Base-by-base conservation (phyloP, 2,113 vertebrate species). In the Campylorhamphus procurvoides region DNA sequence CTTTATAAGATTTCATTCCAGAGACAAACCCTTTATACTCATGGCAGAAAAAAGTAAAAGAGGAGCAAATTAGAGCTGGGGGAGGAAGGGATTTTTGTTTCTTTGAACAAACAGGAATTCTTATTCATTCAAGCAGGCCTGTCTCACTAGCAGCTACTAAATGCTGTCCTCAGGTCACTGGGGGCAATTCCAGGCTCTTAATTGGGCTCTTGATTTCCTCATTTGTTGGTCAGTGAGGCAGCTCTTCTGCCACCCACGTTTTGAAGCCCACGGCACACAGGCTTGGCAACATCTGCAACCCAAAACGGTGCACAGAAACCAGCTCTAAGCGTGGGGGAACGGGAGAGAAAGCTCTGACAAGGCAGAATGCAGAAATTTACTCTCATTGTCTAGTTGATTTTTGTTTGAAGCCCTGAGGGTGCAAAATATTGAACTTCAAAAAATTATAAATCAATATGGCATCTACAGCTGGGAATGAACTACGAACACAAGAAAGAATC, bases 141-240 rank as follows among this genome's bases (percentile, higher is more conserved):
- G 49, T 52, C 66, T 89, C 71, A 52, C 71, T 50, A 24, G 66
- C 71, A 94, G 64, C 76, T 63, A 88, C 79, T 77, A 46, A 90
- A 87, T 10, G 18, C 52, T 49, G 52, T 46, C 47, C 76, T 75
- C 35, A 27, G 96, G 92, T 92, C 94, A 95, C 90, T 17, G 58
- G 53, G 88, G 88, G 92, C 85, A 96, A 79, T 37, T 83, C 46
- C 89, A 71, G n/a, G 53, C 68, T 93, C 82, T 87, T 86, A 93
- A 96, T 27, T 91, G 78, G 82, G 42, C 89, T 95, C 74, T 91
- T 91, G 90, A 93, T 92, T 90, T 89, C 81, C 90, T 84, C 74
- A 79, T 94, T 93, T 95, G 74, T 28, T 79, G 87, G 91, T 84
- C 94, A 94, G 79, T 12, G 79, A 95, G 86, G 83, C 90, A 93